Percentiles rank a stretch among this genome's conserved stretches.
Evolutionary conservation across 2,113 vertebrate species (phyloP).

Genomic region (Strix uralensis): DNA sequence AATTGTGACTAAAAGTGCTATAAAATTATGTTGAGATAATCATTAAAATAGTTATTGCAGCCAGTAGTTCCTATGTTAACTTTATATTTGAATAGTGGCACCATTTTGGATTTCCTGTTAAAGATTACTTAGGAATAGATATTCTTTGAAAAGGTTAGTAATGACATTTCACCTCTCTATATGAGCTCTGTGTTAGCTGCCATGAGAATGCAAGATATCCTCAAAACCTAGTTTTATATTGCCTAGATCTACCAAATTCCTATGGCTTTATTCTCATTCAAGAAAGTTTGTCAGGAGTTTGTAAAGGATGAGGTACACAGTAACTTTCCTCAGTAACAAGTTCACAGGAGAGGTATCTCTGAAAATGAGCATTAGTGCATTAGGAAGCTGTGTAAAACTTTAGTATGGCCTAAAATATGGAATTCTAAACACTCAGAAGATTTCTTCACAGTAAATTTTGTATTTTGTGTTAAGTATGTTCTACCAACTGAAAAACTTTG

Average conservation of each 20-base stretch:
- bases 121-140: background rate
- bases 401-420: background rate
- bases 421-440: background rate
- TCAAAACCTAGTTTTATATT: background rate
- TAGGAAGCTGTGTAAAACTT: background rate
- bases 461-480: background rate
- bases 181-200: background rate
- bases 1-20: background rate
- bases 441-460: background rate
- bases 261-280: background rate
- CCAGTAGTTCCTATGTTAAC: background rate
- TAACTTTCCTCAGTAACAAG: background rate
- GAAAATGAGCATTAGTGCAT: background rate
- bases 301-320: background rate
- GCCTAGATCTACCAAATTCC: background rate
- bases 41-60: background rate
- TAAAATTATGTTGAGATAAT: background rate
- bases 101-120: background rate
- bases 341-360: background rate
- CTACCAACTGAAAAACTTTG: background rate
- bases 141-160: background rate
- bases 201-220: background rate
- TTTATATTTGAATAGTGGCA: background rate
- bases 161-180: background rate
- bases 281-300: background rate